phyloP scores from a whole-genome alignment of 2,888 invertebrate species.

The Eutolmus rufibarbis region DNA sequence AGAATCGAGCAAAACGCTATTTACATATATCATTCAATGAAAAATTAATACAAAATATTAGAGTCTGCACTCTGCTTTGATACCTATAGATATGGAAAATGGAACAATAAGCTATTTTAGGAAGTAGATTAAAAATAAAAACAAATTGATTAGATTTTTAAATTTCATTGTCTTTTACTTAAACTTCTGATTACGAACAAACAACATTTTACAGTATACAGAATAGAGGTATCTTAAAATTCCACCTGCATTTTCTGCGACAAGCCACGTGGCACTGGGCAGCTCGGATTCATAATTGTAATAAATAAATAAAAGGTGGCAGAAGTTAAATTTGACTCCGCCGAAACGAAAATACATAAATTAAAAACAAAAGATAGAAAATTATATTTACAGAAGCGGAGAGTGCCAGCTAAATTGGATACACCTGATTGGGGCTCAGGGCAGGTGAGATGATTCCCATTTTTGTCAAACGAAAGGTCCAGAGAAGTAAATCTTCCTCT shows the following conservation, averaged over 20 bases:
- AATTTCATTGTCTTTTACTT: background rate
- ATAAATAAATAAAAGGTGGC: slow-evolving; percentile 20
- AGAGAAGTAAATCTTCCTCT: slow-evolving; percentile 61
- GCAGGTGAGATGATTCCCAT: background rate
- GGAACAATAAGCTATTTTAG: background rate
- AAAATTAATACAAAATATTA: background rate
- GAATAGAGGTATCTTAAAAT: background rate
- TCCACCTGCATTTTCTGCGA: background rate
- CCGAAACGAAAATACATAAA: background rate
- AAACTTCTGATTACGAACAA: background rate
- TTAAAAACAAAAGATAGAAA: slow-evolving; percentile 1
- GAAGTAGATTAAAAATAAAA: background rate
- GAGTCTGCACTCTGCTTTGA: background rate
- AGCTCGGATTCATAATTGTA: background rate
- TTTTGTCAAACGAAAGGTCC: slow-evolving; percentile 59
- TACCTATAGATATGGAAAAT: background rate
- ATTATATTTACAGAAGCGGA: slow-evolving; percentile 16
- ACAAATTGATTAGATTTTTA: background rate
- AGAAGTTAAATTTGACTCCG: background rate
- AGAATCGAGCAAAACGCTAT: background rate
- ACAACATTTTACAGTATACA: slow-evolving; percentile 5
- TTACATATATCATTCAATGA: background rate
- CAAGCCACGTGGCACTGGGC: background rate
- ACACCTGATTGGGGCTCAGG: background rate
- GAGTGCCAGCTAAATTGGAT: background rate